phyloP scores from a whole-genome alignment of 64 coral and sea anemone species.

The Dendronephthya gigantea region DNA sequence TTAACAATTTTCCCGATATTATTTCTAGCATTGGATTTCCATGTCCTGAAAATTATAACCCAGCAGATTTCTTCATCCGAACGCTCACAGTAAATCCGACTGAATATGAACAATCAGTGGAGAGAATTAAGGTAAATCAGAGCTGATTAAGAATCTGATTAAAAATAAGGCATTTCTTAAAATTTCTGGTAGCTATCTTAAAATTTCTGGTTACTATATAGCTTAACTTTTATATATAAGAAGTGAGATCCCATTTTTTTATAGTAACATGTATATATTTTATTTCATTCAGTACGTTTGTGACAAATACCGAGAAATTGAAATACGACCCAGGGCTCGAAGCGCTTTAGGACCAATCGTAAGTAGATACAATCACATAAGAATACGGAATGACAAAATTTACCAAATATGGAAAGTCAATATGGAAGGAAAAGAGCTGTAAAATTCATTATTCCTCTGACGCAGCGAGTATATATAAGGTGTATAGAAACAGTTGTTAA shows the following conservation, averaged over 20 bases:
- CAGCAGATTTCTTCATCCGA: slow-evolving; percentile 46
- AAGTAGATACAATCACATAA: neutral
- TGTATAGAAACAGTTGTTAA: too few species aligned
- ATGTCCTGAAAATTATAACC: slow-evolving; percentile 36
- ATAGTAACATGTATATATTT: neutral
- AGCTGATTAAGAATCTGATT: too few species aligned
- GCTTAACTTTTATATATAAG: too few species aligned
- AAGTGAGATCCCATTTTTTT: too few species aligned
- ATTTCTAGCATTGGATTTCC: slow-evolving; percentile 37
- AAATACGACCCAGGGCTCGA: neutral
- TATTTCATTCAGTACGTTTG: neutral
- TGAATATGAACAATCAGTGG: slow-evolving; percentile 13
- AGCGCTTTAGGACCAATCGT: neutral
- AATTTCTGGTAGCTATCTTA: too few species aligned
- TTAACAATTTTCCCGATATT: too few species aligned
- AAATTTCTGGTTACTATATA: too few species aligned
- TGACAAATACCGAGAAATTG: slow-evolving; percentile 10
- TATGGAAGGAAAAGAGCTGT: neutral
- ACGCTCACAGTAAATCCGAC: slow-evolving; percentile 33
- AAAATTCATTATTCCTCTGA: too few species aligned
- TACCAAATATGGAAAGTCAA: too few species aligned
- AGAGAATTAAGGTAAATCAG: slow-evolving; percentile 45
- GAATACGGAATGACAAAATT: neutral
- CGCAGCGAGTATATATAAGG: too few species aligned
- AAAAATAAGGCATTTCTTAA: too few species aligned